phyloP scores from a whole-genome alignment of 23 tunicate genomes.

The Trididemnum miniatum region DNA sequence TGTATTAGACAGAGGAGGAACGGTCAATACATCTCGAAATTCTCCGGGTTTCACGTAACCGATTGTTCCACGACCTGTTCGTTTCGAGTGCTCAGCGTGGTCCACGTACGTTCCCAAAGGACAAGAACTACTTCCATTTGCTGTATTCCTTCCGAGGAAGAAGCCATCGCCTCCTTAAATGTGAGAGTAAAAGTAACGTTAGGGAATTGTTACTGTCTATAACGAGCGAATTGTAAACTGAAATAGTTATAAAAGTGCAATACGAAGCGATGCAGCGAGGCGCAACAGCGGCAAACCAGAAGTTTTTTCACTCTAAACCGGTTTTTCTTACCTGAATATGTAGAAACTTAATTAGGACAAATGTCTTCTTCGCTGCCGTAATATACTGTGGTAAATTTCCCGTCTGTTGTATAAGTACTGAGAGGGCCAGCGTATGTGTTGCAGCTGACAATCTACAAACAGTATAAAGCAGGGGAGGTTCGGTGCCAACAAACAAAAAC shows the following conservation, averaged over 20 bases:
- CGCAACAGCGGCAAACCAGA: too few relatives aligned
- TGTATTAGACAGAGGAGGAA: constrained; percentile 70
- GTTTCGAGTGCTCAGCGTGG: constrained; percentile 23
- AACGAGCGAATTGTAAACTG: not conserved
- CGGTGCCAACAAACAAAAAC: too few relatives aligned
- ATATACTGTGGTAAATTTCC: too few relatives aligned
- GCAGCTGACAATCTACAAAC: too few relatives aligned
- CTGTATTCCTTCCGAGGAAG: not conserved
- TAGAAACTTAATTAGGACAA: too few relatives aligned
- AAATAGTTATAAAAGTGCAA: not conserved
- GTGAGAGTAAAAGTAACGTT: not conserved
- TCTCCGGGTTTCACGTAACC: constrained; percentile 47
- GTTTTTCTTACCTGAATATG: too few relatives aligned
- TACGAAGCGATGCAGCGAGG: not conserved
- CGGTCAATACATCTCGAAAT: constrained; percentile 50
- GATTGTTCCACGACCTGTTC: constrained; percentile 26
- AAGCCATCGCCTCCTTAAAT: not conserved
- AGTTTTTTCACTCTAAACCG: too few relatives aligned
- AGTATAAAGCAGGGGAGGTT: too few relatives aligned
- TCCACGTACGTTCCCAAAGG: not conserved
- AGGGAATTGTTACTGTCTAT: not conserved
- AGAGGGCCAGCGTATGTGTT: too few relatives aligned
- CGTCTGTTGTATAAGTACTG: too few relatives aligned
- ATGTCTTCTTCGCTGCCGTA: too few relatives aligned
- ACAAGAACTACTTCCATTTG: not conserved